These are phyloP conservation scores for Dicrurus megarhynchus DNA, from an alignment of 2,113 vertebrate genomes.

Conservation along the genomic window DNA sequence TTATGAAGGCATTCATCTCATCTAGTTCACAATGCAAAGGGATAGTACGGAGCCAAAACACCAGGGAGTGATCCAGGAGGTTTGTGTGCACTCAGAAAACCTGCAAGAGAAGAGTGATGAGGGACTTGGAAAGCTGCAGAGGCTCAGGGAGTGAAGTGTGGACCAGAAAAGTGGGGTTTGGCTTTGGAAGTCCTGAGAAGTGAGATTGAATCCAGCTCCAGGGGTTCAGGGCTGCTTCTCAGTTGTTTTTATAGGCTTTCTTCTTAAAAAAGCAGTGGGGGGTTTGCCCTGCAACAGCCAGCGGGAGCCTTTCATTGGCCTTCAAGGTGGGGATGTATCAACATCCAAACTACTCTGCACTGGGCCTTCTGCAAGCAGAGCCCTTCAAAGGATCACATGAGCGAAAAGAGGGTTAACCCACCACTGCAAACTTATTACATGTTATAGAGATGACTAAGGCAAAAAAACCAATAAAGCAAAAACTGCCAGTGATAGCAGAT, in stretches of 20 bases:
- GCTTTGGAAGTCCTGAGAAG: background rate
- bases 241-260: background rate
- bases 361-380: background rate
- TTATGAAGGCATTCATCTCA: accelerated
- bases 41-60: background rate
- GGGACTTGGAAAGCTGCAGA: background rate
- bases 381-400: background rate
- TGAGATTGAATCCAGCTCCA: background rate
- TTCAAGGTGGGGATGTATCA: background rate
- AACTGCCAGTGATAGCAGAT: background rate
- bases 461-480: background rate
- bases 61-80: accelerated
- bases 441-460: background rate
- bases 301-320: background rate
- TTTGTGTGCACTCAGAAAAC: background rate
- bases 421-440: background rate
- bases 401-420: background rate
- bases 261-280: background rate
- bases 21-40: background rate
- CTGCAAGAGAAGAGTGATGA: background rate
- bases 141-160: background rate
- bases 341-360: background rate
- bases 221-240: background rate
- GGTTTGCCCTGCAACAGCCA: background rate
- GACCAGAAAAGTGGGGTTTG: background rate